A percentile compares a stretch with the other conserved stretches of the same genome.
Conservation (phyloP, 1,140 invertebrate genomes). For the Adoxophyes honmai region DNA sequence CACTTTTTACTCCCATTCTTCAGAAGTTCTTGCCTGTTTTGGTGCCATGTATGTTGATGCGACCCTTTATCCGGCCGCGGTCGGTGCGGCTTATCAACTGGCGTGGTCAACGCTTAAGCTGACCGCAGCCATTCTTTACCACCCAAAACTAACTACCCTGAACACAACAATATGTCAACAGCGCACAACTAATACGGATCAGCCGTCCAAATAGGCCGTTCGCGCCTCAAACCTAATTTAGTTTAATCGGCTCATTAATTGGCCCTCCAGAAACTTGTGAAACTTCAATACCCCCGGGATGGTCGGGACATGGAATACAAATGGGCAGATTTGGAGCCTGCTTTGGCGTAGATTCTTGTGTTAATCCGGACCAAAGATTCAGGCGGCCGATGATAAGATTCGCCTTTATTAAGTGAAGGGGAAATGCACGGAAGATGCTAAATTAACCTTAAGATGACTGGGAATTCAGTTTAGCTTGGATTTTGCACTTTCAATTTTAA, state of each 20-base stretch:
- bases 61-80: background rate
- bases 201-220: slow-evolving; percentile 40
- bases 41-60: no score
- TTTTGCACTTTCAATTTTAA: no score
- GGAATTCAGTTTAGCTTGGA: no score
- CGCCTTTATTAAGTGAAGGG: slow-evolving; percentile 9
- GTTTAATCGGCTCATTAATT: slow-evolving; percentile 68
- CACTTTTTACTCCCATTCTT: no score
- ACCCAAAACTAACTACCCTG: slow-evolving; percentile 5
- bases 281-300: slow-evolving; percentile 49
- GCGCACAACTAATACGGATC: slow-evolving; percentile 25
- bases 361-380: slow-evolving; percentile 30
- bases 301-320: slow-evolving; percentile 46
- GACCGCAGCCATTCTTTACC: slow-evolving; percentile 2
- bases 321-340: slow-evolving; percentile 46
- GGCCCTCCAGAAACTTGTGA: slow-evolving; percentile 49
- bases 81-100: background rate
- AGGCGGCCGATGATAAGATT: slow-evolving; percentile 8
- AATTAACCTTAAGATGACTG: background rate
- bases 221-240: slow-evolving; percentile 58
- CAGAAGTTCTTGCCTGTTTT: no score
- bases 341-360: slow-evolving; percentile 27
- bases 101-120: background rate
- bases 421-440: slow-evolving; percentile 5
- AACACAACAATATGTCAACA: slow-evolving; percentile 23